Evolutionary conservation across 1,140 invertebrate genomes (phyloP), one percentile per base, ranked within the genome.

Genomic region (Tetramorium simillimum): DNA sequence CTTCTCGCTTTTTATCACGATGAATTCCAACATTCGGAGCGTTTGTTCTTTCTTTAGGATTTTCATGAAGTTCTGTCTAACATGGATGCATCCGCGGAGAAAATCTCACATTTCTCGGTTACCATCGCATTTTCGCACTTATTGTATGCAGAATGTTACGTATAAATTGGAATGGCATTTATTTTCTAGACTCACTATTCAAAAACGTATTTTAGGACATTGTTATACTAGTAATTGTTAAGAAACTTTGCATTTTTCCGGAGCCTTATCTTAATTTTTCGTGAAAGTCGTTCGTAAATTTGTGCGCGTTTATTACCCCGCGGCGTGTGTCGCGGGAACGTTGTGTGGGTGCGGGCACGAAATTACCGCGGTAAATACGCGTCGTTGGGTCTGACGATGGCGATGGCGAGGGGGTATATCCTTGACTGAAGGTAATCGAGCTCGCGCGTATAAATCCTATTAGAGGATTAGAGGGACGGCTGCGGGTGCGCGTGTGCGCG

Each of bases 371-470:
- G 91, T 92, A 93, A 93, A 94, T 92, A 82, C 80, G 72, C 80
- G 53, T 62, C 56, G 63, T 53, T 58, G 65, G 49, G 49, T 60
- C 58, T 77, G 24, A 72, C 28, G n/a, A 51, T 51, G 33, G 49
- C 28, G 16, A 51, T 43, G 43, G 43, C 73, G 65, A 84, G 62
- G 90, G 76, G 89, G 90, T 90, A 90, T 93, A 93, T 93, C 92
- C 92, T 93, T 92, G 93, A 95, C 91, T 92, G 92, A 92, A 93
- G 93, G 94, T 95, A 95, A 95, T 95, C 92, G 94, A 95, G 94
- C 94, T 93, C 92, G 91, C 92, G 91, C 92, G 93, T 92, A 95
- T 95, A 95, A 95, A 95, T 95, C 94, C 94, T 94, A 95, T 95
- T 95, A 95, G 92, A 93, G 93, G 95, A 95, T 95, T 95, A 94